Evolutionary conservation across 2,113 vertebrate genomes (phyloP), one percentile per base, ranked within the genome.

Genomic region (Lethenteron reissneri): DNA sequence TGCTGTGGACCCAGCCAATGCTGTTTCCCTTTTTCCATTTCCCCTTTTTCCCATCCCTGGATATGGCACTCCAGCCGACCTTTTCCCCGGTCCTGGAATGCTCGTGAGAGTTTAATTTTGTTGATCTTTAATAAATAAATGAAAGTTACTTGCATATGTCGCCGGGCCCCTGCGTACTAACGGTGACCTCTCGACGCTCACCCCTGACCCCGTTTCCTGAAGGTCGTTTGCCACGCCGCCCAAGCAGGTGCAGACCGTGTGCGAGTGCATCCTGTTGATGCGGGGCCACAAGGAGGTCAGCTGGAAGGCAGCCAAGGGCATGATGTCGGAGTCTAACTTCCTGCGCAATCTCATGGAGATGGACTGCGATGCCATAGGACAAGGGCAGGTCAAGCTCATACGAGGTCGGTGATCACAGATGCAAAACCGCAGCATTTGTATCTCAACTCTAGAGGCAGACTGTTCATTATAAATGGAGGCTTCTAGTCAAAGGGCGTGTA

Each of bases 281-380:
- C 87, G 88, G 56, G 87, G 88, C 12, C 81, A 89, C 79, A 91
- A 85, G 70, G 94, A 99, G 72, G 82, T 95, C 72, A 91, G 75
- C 78, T 99, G 94, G 94, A 89, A 87, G 73, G 78, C 84, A 0
- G 92, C 92, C 75, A 99, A 86, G 72, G 86, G 83, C 17, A 95
- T 96, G 94, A 97, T 99, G 89, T 91, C 92, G 1, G 94, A 99
- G 78, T 79, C 86, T 1, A 92, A 87, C 75, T 99, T 99, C 81
- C 81, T 97, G 76, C 78, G 82, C 2, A 85, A 83, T 0, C 81
- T 99, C 57, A 84, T 90, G 88, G 88, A 94, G 2, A 85, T 95
- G 1, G 86, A 97, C 69, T 94, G 90, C 56, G 89, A 94, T 73
- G 74, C 79, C 2, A 86, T 97, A 74, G 76, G 72, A 3, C 76